phyloP scores from a whole-genome alignment of 2,113 vertebrate genomes.

The Mobula birostris region DNA sequence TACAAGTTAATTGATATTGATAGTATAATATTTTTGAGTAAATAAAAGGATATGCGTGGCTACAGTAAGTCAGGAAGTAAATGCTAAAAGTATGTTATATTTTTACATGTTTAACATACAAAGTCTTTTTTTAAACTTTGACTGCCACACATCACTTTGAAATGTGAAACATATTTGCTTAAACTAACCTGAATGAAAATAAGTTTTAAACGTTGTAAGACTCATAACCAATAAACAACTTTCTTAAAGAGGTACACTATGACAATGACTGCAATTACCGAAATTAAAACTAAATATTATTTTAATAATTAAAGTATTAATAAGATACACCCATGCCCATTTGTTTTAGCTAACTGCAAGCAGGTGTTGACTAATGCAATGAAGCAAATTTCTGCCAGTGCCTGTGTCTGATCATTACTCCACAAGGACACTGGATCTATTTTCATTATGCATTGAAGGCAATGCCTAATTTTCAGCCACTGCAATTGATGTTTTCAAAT shows the following conservation, averaged over 20 bases:
- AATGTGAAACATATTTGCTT: not conserved
- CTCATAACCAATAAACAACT: not conserved
- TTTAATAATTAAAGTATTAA: not conserved
- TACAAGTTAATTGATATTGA: not conserved
- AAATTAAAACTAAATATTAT: not conserved
- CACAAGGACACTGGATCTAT: not conserved
- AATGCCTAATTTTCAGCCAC: not conserved
- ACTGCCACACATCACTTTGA: not conserved
- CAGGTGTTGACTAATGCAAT: not conserved
- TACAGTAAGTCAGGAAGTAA: not conserved
- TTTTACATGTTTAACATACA: not conserved
- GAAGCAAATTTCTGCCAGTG: not conserved
- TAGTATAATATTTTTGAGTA: not conserved
- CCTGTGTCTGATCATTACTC: not conserved
- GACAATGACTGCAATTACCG: not conserved
- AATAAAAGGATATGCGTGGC: not conserved
- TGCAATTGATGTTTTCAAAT: not conserved
- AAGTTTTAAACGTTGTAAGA: not conserved
- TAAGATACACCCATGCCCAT: not conserved
- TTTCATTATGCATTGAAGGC: not conserved
- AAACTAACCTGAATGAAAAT: not conserved
- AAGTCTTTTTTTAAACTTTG: not conserved
- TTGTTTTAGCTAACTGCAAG: not conserved
- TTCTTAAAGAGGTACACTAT: not conserved
- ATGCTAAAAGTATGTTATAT: not conserved